Percentiles rank a stretch among this genome's conserved stretches.
These are phyloP conservation scores for Eulemur rufifrons DNA, from an alignment of 2,113 vertebrate species.

Conservation along the genomic window DNA sequence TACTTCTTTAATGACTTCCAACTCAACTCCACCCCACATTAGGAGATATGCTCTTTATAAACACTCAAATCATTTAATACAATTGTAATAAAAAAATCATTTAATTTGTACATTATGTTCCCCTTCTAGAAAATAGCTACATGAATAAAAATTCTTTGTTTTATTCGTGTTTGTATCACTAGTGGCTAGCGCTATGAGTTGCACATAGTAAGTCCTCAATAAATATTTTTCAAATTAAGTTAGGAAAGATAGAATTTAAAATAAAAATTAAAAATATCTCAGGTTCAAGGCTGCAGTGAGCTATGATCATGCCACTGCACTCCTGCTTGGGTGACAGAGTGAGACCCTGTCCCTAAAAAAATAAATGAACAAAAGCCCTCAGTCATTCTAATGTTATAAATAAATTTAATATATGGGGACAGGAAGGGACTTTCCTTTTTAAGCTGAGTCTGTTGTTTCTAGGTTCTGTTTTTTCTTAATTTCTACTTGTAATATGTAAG, in stretches of 20 bases:
- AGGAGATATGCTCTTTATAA: neutral
- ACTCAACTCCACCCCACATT: neutral
- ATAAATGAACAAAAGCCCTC: neutral
- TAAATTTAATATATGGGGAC: neutral
- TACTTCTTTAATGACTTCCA: conserved; percentile 13
- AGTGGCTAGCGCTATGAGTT: neutral
- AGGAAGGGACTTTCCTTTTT: neutral
- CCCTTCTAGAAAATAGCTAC: neutral
- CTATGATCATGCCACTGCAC: too few relatives aligned
- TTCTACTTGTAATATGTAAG: neutral
- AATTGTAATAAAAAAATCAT: neutral
- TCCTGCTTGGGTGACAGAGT: too few relatives aligned
- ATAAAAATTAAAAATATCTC: neutral
- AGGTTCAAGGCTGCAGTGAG: too few relatives aligned
- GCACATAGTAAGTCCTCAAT: neutral
- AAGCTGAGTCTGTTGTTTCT: neutral
- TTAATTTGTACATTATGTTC: neutral
- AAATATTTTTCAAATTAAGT: conserved; percentile 21
- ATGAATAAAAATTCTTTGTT: conserved; percentile 6
- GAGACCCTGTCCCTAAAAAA: too few relatives aligned
- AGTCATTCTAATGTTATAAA: neutral
- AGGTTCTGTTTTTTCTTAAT: neutral
- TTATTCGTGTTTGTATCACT: neutral
- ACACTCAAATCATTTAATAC: neutral
- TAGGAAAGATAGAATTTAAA: conserved; percentile 7